Evolutionary conservation across 1,140 invertebrate species (phyloP), one percentile per base, ranked within the genome.

Genomic region (Anoplolepis gracilipes): DNA sequence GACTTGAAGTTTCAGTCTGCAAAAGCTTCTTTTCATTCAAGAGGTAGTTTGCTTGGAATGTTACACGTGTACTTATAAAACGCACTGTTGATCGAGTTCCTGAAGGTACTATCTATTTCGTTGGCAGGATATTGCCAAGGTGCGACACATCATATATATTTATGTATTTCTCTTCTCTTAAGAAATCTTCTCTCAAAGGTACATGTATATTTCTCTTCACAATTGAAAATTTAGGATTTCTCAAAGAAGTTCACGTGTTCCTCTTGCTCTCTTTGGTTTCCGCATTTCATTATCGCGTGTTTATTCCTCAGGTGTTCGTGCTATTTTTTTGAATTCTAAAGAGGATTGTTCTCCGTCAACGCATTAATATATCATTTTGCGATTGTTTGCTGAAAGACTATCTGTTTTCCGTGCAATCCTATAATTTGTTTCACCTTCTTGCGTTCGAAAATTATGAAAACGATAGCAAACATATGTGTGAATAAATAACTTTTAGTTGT

Each of bases 31-130:
- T 65, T 65, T 13, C 10, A 49, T 46, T 28, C 42, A 46, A 16
- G 11, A 13, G 8, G 1, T 36, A 5, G 42, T 53, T 30, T 28
- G 13, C 42, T 55, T 65, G 33, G 30, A 78, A 22, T 13, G 22
- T 67, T 53, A 36, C n/a, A 53, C 19, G 28, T 42, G 36, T 49
- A 22, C 30, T 67, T 78, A 67, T n/a, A 22, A 28, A 78, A 55
- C 28, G 61, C 13, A 42, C 19, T 36, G 59, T 65, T 64, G n/a
- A 22, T 22, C n/a, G 28, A 36, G 19, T 36, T 13, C 8, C 42
- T 22, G n/a, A 78, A 19, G 2, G 25, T 67, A 16, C 1, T 28
- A 49, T 78, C 30, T 55, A 2, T 36, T 22, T n/a, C 6, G 39
- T 53, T 25, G 30, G 8, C 19, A 22, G n/a, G 13, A 78, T 78